These are phyloP conservation scores for Auanema freiburgensis DNA, from an alignment of 2,888 invertebrate species.

Conservation along the genomic window DNA sequence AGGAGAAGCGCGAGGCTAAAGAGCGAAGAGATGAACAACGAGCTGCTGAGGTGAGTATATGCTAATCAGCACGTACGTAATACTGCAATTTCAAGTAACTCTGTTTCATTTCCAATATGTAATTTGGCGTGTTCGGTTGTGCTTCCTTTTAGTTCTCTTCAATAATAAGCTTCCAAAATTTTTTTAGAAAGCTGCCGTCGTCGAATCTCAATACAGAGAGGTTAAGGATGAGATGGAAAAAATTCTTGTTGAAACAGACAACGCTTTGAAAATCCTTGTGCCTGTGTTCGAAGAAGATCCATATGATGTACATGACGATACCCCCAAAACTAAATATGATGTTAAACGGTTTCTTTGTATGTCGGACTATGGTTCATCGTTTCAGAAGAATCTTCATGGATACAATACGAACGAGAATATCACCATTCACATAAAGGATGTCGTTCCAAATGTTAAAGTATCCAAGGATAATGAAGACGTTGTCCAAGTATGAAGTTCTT, in stretches of 20 bases:
- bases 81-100: too few species aligned
- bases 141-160: too few species aligned
- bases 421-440: conserved; percentile 5
- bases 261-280: conserved; percentile 13
- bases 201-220: not conserved
- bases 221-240: conserved; percentile 12
- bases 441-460: conserved; percentile 9
- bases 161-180: too few species aligned
- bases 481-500: not conserved
- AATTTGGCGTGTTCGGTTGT: too few species aligned
- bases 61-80: too few species aligned
- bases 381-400: not conserved
- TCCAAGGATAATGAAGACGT: conserved; percentile 18
- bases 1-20: too few species aligned
- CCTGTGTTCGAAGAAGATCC: conserved; percentile 12
- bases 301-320: not conserved
- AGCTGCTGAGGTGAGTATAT: too few species aligned
- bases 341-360: not conserved
- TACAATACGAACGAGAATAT: not conserved
- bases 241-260: conserved; percentile 13
- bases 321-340: not conserved
- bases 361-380: not conserved
- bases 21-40: too few species aligned
- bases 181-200: not conserved
- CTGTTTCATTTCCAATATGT: too few species aligned